Conservation (phyloP, 92 coral and sea anemone species). For the Actinernus sp. region DNA sequence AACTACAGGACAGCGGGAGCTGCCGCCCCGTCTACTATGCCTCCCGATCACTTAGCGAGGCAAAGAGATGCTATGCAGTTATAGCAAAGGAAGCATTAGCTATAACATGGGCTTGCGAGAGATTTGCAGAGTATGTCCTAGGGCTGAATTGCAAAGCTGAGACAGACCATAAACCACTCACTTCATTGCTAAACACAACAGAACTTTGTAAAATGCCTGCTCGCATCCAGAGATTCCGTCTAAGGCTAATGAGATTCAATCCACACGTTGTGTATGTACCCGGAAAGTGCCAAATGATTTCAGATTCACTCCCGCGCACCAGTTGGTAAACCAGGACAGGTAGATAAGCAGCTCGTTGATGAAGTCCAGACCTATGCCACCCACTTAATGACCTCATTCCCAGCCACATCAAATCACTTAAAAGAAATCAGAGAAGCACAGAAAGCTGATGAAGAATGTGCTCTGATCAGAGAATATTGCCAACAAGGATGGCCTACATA, state of each 20-base stretch:
- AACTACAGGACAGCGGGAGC: constrained; percentile 41
- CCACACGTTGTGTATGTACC: constrained; percentile 43
- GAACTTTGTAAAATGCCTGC: constrained; percentile 45
- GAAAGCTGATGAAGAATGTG: constrained; percentile 58
- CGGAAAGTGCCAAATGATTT: constrained; percentile 49
- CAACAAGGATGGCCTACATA: constrained; percentile 58
- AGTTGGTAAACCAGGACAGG: constrained; percentile 12
- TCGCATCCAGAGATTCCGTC: constrained; percentile 42
- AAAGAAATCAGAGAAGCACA: constrained; percentile 54
- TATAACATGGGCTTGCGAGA: constrained; percentile 52
- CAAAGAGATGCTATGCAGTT: constrained; percentile 60
- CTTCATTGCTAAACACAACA: background rate
- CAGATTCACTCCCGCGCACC: constrained; percentile 59
- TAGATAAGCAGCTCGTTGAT: constrained; percentile 14
- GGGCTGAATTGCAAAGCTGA: constrained; percentile 10
- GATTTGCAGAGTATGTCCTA: constrained; percentile 41
- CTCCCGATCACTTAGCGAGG: constrained; percentile 56
- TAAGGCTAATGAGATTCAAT: constrained; percentile 62
- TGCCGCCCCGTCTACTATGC: constrained; percentile 61
- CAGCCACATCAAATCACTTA: constrained; percentile 45
- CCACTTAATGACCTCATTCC: constrained; percentile 15
- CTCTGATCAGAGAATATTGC: constrained; percentile 35
- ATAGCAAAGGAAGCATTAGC: constrained; percentile 61
- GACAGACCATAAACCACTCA: background rate
- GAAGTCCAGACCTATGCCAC: constrained; percentile 47